Evolutionary conservation across 2,113 vertebrate genomes (phyloP), one percentile per base, ranked within the genome.

Genomic region (Calcarius ornatus): DNA sequence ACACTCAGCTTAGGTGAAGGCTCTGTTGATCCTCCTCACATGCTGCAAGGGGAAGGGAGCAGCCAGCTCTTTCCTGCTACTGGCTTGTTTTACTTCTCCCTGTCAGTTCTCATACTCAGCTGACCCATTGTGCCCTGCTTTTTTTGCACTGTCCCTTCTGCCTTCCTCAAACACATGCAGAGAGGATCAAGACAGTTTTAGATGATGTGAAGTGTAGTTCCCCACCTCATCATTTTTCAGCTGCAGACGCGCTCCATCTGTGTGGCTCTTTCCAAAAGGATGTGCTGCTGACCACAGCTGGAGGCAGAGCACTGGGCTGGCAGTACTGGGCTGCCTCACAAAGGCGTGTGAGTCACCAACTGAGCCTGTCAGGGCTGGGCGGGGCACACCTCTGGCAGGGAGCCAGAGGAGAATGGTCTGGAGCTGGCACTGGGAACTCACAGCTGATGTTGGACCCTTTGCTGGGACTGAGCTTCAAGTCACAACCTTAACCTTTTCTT

Each of bases 401-500:
- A 72, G 27, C 35, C 5, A 1, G 35, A 33, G 31, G 35, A 65
- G 33, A 64, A 56, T 0, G 0, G 11, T 51, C 54, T 71, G 51
- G 56, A 73, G 47, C 38, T 87, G 61, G 17, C 42, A 45, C 20
- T 75, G 38, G 40, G 25, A 81, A 54, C 43, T 81, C 76, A 22
- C 20, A 75, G 18, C 8, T 77, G 24, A 31, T 81, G 59, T 11
- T 72, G 35, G 27, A 56, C 16, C 22, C 25, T 69, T 79, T 81
- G 22, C 37, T 84, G 51, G 35, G 38, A 35, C 51, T 42, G 65
- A 63, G 27, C 65, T 81, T 90, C 51, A 45, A 19, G 78, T 90
- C n/a, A 68, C 42, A 87, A 38, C 48, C 14, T 75, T 84, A 84
- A 43, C 15, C 17, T 91, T 73, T 84, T 65, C 64, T 69, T 42